Percentiles rank a stretch among this genome's conserved stretches.
These are phyloP conservation scores for Peucedramus taeniatus DNA, from an alignment of 2,113 vertebrate species.

Conservation along the genomic window DNA sequence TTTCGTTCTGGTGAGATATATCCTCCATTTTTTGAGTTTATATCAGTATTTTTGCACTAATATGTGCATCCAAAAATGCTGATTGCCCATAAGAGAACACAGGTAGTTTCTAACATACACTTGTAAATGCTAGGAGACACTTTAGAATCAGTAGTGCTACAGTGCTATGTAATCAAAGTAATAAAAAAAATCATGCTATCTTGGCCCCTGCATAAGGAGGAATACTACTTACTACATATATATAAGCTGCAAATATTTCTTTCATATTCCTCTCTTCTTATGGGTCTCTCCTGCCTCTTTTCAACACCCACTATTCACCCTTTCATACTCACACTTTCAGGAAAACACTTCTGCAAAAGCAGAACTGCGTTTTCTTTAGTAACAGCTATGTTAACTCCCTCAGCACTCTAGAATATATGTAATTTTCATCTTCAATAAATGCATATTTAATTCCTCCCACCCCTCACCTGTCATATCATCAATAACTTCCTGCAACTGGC, in stretches of 20 bases:
- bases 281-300: not conserved
- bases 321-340: not conserved
- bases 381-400: constrained; percentile 10
- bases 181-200: not conserved
- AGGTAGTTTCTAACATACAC: not conserved
- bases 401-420: not conserved
- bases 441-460: constrained; percentile 37
- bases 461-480: not conserved
- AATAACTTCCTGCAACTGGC: constrained; percentile 35
- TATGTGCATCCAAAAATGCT: not conserved
- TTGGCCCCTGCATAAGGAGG: not conserved
- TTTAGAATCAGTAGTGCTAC: not conserved
- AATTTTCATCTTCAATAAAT: constrained; percentile 22
- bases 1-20: not conserved
- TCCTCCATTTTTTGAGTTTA: not conserved
- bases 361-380: constrained; percentile 8
- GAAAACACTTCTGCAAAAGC: constrained; percentile 24
- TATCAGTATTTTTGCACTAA: not conserved
- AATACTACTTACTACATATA: not conserved
- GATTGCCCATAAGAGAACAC: not conserved
- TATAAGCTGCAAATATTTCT: not conserved
- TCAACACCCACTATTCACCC: not conserved
- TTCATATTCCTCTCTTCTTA: not conserved
- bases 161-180: not conserved
- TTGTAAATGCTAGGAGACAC: not conserved